A percentile compares a stretch with the other conserved stretches of the same genome.
phyloP scores from a whole-genome alignment of 1,140 invertebrate species.

The Bombus superbus region DNA sequence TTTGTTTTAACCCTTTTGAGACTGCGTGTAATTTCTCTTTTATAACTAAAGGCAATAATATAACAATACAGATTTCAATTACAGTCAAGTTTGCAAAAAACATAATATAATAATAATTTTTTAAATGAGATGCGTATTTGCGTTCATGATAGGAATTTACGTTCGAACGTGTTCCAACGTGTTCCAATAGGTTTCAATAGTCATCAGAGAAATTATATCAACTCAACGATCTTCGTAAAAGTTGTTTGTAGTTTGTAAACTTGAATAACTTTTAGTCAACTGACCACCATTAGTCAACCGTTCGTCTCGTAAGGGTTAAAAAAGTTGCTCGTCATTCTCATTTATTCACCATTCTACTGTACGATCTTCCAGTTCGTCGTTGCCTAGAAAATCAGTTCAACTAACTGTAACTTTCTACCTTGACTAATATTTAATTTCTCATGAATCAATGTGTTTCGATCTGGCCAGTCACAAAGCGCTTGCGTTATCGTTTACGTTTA shows the following conservation, averaged over 20 bases:
- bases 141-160: neutral
- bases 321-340: neutral
- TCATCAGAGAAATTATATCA: no score
- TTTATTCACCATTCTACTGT: neutral
- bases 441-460: neutral
- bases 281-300: neutral
- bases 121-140: neutral
- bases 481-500: neutral
- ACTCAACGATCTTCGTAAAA: neutral
- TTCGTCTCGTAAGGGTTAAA: neutral
- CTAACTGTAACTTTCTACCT: neutral
- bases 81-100: no score
- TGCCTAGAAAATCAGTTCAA: neutral
- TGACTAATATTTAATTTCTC: neutral
- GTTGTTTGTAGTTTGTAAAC: neutral
- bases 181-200: no score
- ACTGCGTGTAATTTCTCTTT: neutral
- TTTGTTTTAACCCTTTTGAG: neutral
- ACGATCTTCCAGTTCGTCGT: conserved; percentile 4
- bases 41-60: neutral
- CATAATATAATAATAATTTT: neutral
- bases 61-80: no score
- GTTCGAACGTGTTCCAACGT: no score
- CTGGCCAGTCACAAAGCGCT: neutral
- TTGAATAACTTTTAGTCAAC: neutral